phyloP scores from a whole-genome alignment of 2,113 vertebrate species.

The Rhegmatorhina hoffmannsi region DNA sequence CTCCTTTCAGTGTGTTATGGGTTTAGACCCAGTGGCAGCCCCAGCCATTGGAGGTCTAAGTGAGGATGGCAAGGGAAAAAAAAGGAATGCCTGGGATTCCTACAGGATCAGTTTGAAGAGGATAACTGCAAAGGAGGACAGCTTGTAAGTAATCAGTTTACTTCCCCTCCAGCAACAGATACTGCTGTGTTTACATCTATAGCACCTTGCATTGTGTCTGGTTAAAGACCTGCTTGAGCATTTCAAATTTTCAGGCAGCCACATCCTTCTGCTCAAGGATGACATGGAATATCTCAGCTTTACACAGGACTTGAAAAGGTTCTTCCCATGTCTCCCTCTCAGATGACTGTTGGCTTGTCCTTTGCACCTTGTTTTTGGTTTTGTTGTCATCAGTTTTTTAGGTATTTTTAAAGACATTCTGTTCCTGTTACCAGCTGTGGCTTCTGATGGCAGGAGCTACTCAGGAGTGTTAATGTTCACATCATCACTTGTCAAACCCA shows the following conservation, averaged over 20 bases:
- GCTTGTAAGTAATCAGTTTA: background rate
- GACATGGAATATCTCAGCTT: background rate
- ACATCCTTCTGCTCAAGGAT: background rate
- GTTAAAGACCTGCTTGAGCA: background rate
- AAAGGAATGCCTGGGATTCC: background rate
- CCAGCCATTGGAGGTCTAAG: background rate
- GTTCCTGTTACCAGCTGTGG: background rate
- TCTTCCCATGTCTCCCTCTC: background rate
- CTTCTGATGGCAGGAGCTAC: background rate
- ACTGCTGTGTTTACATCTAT: background rate
- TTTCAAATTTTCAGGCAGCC: background rate
- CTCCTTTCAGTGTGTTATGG: no score
- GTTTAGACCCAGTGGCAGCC: background rate
- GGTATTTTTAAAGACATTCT: background rate
- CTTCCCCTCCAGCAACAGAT: conserved; percentile 4
- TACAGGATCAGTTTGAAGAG: background rate
- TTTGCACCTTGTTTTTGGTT: background rate
- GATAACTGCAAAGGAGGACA: background rate
- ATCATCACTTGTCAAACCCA: background rate
- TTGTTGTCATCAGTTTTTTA: background rate
- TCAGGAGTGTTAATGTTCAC: background rate
- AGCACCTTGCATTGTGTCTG: background rate
- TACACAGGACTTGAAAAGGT: background rate
- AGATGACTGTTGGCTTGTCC: background rate
- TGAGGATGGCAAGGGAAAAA: background rate